Base-by-base conservation (phyloP, 2,797 vertebrate genomes). In the Sebastes itinus region DNA sequence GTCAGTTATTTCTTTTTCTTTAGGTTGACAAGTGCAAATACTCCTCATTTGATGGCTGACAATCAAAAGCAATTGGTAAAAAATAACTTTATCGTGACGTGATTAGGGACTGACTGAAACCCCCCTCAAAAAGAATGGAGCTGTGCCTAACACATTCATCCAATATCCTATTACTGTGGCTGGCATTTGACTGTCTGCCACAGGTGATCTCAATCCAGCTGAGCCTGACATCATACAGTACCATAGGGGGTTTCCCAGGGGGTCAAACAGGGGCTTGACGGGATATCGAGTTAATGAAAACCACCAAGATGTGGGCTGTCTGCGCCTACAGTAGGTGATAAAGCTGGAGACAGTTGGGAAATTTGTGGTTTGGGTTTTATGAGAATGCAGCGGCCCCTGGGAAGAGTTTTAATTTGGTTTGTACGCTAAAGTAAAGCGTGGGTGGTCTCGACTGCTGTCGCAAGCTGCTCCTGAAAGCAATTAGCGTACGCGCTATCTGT, bases 321-420 rank as follows among this genome's bases (percentile, higher is more conserved):
- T 64, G 77, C 16, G 75, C 66, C 70, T 77, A 78, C 67, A 63
- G 64, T 64, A 64, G 78, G 83, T 77, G 73, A 82, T 87, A 85
- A 88, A 83, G 77, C 73, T 66, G 74, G 64, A 90, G 91, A 91
- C 85, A 67, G 74, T 70, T 82, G 84, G 87, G 84, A 87, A 88
- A 87, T 88, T 80, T 88, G 83, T 81, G 78, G 84, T 80, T 82
- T 83, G 65, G 68, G 54, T 84, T 92, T 89, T 86, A 88, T 84
- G 72, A 84, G 81, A 69, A 77, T 18, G 65, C 9, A 54, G 54
- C 22, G 0, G 66, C 81, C 58, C n/a, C 73, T 70, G 82, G 83
- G 86, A 89, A 71, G 77, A 61, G 62, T 84, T 91, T 92, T 89
- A 86, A 88, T 91, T 88, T 72, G 62, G 67, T 87, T 71, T 88